Percentiles rank a stretch among this genome's conserved stretches.
These are phyloP conservation scores for Poecilobothrus nobilitatus DNA, from an alignment of 2,888 invertebrate species.

Conservation along the genomic window DNA sequence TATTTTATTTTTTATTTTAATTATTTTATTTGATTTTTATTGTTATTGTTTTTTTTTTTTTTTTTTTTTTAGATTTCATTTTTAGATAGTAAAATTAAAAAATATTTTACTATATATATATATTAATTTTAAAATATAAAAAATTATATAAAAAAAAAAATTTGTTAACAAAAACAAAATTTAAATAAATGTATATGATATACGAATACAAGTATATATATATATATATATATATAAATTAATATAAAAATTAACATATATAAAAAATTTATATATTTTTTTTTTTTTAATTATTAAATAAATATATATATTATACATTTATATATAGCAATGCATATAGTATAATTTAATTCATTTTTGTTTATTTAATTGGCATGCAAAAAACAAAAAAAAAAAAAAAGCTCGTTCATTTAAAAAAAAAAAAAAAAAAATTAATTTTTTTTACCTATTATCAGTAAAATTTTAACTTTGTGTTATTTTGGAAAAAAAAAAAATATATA, in stretches of 20 bases:
- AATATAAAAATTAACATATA: not conserved
- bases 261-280: not conserved
- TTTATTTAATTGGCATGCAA: slow-evolving; percentile 2
- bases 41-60: too few species aligned
- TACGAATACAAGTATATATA: not conserved
- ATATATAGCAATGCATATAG: not conserved
- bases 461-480: too few species aligned
- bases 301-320: not conserved
- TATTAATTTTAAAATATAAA: not conserved
- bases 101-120: too few species aligned
- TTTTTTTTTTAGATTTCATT: not conserved
- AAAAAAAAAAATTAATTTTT: not conserved
- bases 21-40: not conserved
- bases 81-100: not conserved
- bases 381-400: not conserved
- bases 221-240: not conserved
- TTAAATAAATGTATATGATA: not conserved
- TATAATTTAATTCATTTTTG: not conserved
- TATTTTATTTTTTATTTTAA: not conserved
- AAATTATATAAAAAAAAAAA: too few species aligned
- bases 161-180: not conserved
- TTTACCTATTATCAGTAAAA: too few species aligned
- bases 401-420: not conserved
- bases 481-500: too few species aligned
- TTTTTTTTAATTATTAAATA: not conserved